Evolutionary conservation across 2,113 vertebrate species (phyloP).

Genomic region (Psilopogon haemacephalus): DNA sequence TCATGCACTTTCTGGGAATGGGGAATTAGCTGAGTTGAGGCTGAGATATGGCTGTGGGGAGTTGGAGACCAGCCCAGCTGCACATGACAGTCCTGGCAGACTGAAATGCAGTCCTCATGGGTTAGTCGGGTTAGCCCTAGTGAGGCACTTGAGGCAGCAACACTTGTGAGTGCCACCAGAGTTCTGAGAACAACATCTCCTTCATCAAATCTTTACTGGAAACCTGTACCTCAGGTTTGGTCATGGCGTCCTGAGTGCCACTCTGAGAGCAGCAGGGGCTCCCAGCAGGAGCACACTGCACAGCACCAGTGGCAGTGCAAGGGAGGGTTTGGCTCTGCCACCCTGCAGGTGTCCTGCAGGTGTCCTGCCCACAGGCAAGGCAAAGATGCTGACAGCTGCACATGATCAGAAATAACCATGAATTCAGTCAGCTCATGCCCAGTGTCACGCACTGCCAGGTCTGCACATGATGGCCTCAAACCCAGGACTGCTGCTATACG

Average conservation of each 20-base stretch:
- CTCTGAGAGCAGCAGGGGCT: background rate
- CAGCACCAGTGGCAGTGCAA: rapidly evolving
- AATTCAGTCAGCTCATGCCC: background rate
- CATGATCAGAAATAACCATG: background rate
- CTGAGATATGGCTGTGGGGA: background rate
- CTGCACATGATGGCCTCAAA: background rate
- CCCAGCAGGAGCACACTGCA: background rate
- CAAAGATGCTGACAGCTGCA: background rate
- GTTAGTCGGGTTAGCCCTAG: background rate
- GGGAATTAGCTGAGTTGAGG: background rate
- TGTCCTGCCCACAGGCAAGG: background rate
- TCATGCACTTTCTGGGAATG: background rate
- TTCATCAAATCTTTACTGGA: rapidly evolving
- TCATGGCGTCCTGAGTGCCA: rapidly evolving
- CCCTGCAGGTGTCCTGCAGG: background rate
- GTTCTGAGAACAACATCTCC: background rate
- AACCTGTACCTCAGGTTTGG: background rate
- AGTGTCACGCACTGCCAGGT: background rate
- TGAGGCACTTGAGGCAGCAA: background rate
- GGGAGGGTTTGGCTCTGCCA: background rate
- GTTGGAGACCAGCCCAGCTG: background rate
- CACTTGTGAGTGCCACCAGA: background rate
- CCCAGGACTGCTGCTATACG: background rate
- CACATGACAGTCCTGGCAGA: background rate
- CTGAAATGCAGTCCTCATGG: background rate